phyloP scores from a whole-genome alignment of 1,140 invertebrate genomes.

The Dendroctonus ponderosae region DNA sequence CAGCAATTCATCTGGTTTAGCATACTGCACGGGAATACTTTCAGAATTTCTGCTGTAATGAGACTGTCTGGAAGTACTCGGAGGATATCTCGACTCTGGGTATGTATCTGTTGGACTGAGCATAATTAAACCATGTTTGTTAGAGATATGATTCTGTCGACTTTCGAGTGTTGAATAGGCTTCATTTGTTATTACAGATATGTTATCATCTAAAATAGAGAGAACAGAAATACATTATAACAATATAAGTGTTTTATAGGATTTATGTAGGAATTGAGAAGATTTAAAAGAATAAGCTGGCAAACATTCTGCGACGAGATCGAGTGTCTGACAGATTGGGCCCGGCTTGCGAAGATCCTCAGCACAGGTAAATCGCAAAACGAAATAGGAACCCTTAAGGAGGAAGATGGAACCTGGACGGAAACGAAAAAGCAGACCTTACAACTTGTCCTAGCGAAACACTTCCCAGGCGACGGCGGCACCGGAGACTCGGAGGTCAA shows the following conservation, averaged over 20 bases:
- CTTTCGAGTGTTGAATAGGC: slow-evolving; percentile 43
- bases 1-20: slow-evolving; percentile 38
- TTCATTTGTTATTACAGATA: slow-evolving; percentile 42
- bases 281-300: too few species aligned
- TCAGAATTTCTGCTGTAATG: slow-evolving; percentile 38
- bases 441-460: too few species aligned
- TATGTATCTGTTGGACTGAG: slow-evolving; percentile 30
- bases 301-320: too few species aligned
- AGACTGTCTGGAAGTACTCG: slow-evolving; percentile 33
- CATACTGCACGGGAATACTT: slow-evolving; percentile 32
- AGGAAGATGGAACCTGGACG: too few species aligned
- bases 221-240: neutral
- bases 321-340: too few species aligned
- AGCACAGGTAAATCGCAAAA: too few species aligned
- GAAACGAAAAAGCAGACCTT: too few species aligned
- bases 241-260: neutral
- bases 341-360: too few species aligned
- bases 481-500: too few species aligned
- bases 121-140: slow-evolving; percentile 38
- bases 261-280: neutral
- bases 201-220: slow-evolving; percentile 40
- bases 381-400: too few species aligned
- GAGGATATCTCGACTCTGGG: slow-evolving; percentile 35
- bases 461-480: too few species aligned
- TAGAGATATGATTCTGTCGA: slow-evolving; percentile 44